phyloP scores from a whole-genome alignment of 1,140 invertebrate genomes.

The Augochlora pura region DNA sequence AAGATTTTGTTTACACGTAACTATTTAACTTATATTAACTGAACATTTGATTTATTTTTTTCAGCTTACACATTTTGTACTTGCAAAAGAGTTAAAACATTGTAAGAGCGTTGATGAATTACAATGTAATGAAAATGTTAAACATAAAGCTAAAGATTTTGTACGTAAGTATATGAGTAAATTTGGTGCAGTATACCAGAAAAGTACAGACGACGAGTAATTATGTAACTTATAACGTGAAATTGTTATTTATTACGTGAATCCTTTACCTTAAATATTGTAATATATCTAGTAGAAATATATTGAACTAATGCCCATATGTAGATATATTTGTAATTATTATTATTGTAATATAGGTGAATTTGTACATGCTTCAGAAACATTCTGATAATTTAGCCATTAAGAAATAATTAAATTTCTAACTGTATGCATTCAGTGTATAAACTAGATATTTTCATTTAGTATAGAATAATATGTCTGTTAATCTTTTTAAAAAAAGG shows the following conservation, averaged over 20 bases:
- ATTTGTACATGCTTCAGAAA: constrained; percentile 65
- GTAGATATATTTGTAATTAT: constrained; percentile 70
- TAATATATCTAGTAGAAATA: constrained; percentile 49
- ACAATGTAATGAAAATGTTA: constrained; percentile 95
- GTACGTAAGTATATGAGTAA: constrained; percentile 98
- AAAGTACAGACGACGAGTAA: constrained; percentile 83
- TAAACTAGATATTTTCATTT: constrained; percentile 56
- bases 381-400: constrained; percentile 52
- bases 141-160: constrained; percentile 95
- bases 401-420: constrained; percentile 57
- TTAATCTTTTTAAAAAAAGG: constrained; percentile 38
- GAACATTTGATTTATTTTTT: constrained; percentile 66
- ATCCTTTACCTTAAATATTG: constrained; percentile 55
- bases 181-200: constrained; percentile 88
- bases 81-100: constrained; percentile 97
- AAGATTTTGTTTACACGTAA: no score
- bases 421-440: constrained; percentile 51
- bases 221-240: constrained; percentile 58
- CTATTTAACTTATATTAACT: not conserved
- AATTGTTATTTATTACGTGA: constrained; percentile 70
- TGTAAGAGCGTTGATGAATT: constrained; percentile 93
- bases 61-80: constrained; percentile 97
- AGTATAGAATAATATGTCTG: constrained; percentile 33
- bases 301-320: constrained; percentile 56
- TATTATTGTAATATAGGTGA: constrained; percentile 69